Base-by-base conservation (phyloP, 1,140 invertebrate species). In the Globodera rostochiensis region DNA sequence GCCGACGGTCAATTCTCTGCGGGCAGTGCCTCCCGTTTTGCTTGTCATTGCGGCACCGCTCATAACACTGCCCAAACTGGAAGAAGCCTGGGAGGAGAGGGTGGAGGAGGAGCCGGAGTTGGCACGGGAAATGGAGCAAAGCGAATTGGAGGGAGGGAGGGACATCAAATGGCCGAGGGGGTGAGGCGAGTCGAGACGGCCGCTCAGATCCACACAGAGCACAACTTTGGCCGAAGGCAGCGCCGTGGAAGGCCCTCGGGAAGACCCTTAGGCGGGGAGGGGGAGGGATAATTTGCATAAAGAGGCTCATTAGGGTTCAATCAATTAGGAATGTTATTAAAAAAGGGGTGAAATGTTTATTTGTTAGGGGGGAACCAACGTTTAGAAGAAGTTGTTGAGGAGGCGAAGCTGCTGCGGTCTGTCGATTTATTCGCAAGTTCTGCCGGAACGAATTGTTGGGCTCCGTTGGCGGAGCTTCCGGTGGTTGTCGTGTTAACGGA, bases 1-100 rank as follows among this genome's bases (percentile, higher is more conserved):
- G 6, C 96, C 96, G 88, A 98, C 95, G 6, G 94, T 91, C 75
- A 92, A 91, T 86, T 88, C 87, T 11, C 74, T 57, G 25, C 78
- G 21, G 19, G 57, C 60, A 50, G 45, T 47, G n/a, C n/a, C 19
- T 46, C 36, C 67, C 50, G 19, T 9, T 66, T 67, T 25, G 67
- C 15, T 71, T 47, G 69, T 8, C n/a, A 19, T 15, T 6, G 74
- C 74, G 2, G 36, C 74, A 9, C 49, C 57, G 21, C 47, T 79
- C 46, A 46, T 8, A 50, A 73, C 80, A 77, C 74, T 80, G 25
- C 79, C 69, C 36, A 73, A 47, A 15, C 73, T 21, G 19, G 73
- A 80, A 21, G 79, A 80, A 36, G 79, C 79, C 21, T 50, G 76
- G 13, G 81, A 82, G 1, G 81, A 79, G 53, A 82, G 70, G 21